phyloP scores from a whole-genome alignment of 2,797 vertebrate genomes.

The Masticophis lateralis region DNA sequence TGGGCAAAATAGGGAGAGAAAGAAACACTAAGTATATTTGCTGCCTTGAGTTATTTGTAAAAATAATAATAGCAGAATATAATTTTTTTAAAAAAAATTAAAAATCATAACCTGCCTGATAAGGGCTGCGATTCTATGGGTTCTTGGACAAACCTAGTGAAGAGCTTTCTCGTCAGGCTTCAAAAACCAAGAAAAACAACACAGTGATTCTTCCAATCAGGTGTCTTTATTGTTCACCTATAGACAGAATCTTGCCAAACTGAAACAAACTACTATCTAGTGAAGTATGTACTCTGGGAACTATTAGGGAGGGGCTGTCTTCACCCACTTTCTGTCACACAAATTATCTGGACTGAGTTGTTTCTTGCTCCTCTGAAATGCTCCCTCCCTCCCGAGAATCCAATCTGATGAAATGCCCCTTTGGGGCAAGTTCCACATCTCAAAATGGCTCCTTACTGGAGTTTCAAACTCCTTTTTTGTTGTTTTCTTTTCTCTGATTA shows the following conservation, averaged over 20 bases:
- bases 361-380: not conserved
- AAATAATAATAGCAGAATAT: not conserved
- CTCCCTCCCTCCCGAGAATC: not conserved
- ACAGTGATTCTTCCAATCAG: not conserved
- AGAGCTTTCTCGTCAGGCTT: not conserved
- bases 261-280: not conserved
- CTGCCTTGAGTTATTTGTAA: not conserved
- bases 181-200: not conserved
- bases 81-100: not conserved
- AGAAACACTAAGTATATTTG: not conserved
- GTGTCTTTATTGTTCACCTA: not conserved
- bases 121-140: not conserved
- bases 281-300: not conserved
- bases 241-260: not conserved
- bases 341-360: not conserved
- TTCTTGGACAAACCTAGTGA: slow-evolving; percentile 12
- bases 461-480: not conserved
- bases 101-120: slow-evolving; percentile 9
- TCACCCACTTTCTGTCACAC: not conserved
- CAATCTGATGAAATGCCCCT: not conserved
- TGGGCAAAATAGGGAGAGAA: not conserved
- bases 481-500: slow-evolving; percentile 5
- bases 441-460: not conserved
- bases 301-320: not conserved
- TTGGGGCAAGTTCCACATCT: slow-evolving; percentile 5